Percentiles rank a stretch among this genome's conserved stretches.
phyloP scores from a whole-genome alignment of 2,888 invertebrate species.

The Drosophila testacea region DNA sequence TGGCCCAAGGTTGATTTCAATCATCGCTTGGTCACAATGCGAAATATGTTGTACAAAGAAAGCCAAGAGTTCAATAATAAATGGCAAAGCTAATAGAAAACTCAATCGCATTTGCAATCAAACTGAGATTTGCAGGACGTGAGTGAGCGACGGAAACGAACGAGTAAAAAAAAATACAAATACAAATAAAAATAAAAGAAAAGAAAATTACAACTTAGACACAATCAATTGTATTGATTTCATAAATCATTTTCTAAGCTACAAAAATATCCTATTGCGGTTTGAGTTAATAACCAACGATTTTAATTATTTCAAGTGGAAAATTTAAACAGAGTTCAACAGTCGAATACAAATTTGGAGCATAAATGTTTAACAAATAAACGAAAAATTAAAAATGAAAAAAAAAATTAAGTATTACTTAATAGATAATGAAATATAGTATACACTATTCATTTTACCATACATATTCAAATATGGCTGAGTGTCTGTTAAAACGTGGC shows the following conservation, averaged over 20 bases:
- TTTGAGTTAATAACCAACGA: too few relatives aligned
- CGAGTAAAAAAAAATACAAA: background rate
- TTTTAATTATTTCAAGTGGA: too few relatives aligned
- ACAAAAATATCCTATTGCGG: background rate
- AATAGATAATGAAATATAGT: too few relatives aligned
- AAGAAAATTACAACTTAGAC: background rate
- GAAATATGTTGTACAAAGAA: conserved; percentile 15
- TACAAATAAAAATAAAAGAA: too few relatives aligned
- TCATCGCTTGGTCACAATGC: conserved; percentile 44
- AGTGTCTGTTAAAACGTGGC: too few relatives aligned
- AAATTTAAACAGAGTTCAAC: too few relatives aligned
- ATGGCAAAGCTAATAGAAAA: conserved; percentile 27
- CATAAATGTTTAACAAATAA: too few relatives aligned
- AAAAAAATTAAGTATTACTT: too few relatives aligned
- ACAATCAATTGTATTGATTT: background rate
- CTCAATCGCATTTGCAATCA: conserved; percentile 23
- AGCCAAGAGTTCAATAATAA: conserved; percentile 26
- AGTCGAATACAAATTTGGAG: too few relatives aligned
- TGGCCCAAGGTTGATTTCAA: conserved; percentile 47
- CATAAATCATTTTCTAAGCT: background rate
- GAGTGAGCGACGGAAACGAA: background rate
- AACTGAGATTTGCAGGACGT: conserved; percentile 6
- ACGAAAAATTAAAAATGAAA: too few relatives aligned
- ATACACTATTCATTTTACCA: too few relatives aligned
- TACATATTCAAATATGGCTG: too few relatives aligned